phyloP scores from a whole-genome alignment of 2,888 invertebrate genomes.

The Lapara coniferarum region DNA sequence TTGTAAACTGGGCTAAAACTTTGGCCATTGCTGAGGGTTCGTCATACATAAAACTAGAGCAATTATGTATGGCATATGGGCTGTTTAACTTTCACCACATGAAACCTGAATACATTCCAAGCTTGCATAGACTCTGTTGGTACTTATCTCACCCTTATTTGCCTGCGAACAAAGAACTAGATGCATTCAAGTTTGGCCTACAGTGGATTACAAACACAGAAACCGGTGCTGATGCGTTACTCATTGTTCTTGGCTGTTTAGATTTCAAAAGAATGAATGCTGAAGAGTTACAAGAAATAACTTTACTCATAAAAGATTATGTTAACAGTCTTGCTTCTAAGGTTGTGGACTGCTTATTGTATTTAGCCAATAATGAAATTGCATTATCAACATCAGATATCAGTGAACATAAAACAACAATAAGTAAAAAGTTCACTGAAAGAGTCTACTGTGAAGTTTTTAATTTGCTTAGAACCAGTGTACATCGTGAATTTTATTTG shows the following conservation, averaged over 20 bases:
- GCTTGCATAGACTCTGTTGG: slow-evolving; percentile 65
- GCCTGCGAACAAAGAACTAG: slow-evolving; percentile 56
- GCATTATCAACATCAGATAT: slow-evolving; percentile 43
- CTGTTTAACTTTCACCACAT: slow-evolving; percentile 63
- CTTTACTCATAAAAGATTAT: slow-evolving; percentile 46
- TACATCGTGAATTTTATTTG: slow-evolving; percentile 48
- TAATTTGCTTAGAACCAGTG: slow-evolving; percentile 54
- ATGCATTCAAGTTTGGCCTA: slow-evolving; percentile 71
- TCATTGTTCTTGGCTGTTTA: slow-evolving; percentile 66
- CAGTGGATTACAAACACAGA: slow-evolving; percentile 59
- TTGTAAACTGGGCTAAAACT: slow-evolving; percentile 64
- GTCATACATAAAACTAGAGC: slow-evolving; percentile 55
- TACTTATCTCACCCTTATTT: slow-evolving; percentile 73
- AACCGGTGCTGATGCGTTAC: slow-evolving; percentile 60
- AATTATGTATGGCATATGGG: slow-evolving; percentile 57
- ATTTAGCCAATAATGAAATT: slow-evolving; percentile 42
- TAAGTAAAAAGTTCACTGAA: slow-evolving; percentile 58
- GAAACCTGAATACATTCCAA: slow-evolving; percentile 58
- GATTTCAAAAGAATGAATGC: slow-evolving; percentile 55
- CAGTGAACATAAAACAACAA: slow-evolving; percentile 39
- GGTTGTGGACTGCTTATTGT: slow-evolving; percentile 59
- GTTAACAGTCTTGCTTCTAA: slow-evolving; percentile 57
- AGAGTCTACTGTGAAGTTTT: slow-evolving; percentile 63
- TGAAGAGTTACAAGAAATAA: slow-evolving; percentile 55
- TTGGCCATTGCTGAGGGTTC: slow-evolving; percentile 65